phyloP scores from a whole-genome alignment of 2,888 invertebrate species.

The Catocala nupta region DNA sequence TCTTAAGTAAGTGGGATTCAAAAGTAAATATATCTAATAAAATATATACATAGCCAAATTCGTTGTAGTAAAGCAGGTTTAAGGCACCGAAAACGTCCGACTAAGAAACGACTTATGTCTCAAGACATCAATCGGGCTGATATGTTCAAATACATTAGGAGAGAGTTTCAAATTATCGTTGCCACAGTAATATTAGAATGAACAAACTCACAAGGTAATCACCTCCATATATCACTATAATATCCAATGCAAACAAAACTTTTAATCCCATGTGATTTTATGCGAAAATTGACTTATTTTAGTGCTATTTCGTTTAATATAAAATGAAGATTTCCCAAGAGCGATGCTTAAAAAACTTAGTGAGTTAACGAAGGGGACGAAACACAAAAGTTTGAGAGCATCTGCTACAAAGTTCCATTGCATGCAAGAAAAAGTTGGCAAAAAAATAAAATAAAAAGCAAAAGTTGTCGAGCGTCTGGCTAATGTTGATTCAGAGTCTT shows the following conservation, averaged over 20 bases:
- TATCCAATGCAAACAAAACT: slow-evolving; percentile 13
- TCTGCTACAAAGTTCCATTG: slow-evolving; percentile 43
- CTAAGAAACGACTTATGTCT: too few species aligned
- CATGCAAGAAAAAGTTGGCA: slow-evolving; percentile 37
- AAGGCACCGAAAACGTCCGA: too few species aligned
- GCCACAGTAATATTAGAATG: too few species aligned
- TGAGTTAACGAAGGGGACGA: slow-evolving; percentile 37
- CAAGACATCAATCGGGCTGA: too few species aligned
- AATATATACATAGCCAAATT: too few species aligned
- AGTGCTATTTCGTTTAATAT: slow-evolving; percentile 43
- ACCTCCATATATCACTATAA: slow-evolving; percentile 1
- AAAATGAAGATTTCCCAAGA: slow-evolving; percentile 53
- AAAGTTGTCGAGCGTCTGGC: slow-evolving; percentile 35
- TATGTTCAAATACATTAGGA: too few species aligned
- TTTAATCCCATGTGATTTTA: slow-evolving; percentile 21
- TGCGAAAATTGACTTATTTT: slow-evolving; percentile 45
- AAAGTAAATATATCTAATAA: too few species aligned
- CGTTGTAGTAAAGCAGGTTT: too few species aligned
- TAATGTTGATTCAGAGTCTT: slow-evolving; percentile 42
- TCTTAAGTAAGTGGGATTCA: too few species aligned
- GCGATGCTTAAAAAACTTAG: slow-evolving; percentile 50
- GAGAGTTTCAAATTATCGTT: too few species aligned
- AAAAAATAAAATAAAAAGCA: slow-evolving; percentile 29
- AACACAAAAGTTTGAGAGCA: slow-evolving; percentile 48
- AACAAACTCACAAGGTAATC: background rate